phyloP scores from a whole-genome alignment of 2,797 vertebrate species.

The Varecia variegata region DNA sequence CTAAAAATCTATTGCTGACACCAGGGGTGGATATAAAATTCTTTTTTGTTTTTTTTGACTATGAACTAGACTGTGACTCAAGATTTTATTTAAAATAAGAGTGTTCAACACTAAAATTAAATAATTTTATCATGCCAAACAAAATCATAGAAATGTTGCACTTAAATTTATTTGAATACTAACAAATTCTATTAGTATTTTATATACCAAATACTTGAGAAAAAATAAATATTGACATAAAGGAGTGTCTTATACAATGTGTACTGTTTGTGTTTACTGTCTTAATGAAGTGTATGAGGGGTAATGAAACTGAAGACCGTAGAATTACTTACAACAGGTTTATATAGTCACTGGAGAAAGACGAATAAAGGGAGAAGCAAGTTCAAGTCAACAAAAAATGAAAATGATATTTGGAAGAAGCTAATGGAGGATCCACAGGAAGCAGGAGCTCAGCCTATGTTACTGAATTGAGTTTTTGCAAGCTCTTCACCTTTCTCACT shows the following conservation, averaged over 20 bases:
- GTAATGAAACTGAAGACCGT: background rate
- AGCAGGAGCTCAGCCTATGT: background rate
- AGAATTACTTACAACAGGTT: background rate
- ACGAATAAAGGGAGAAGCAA: background rate
- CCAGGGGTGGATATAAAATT: background rate
- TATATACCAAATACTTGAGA: background rate
- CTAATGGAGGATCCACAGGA: background rate
- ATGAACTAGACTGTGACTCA: background rate
- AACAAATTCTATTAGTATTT: background rate
- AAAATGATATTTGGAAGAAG: slow-evolving; percentile 12
- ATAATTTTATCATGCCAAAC: background rate
- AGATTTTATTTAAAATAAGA: background rate
- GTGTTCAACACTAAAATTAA: background rate
- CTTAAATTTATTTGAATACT: background rate
- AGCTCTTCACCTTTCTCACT: background rate
- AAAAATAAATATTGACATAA: background rate
- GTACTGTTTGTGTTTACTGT: background rate
- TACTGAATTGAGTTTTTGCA: background rate
- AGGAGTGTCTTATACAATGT: background rate
- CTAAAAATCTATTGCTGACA: background rate
- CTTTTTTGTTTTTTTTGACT: background rate
- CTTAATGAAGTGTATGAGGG: background rate
- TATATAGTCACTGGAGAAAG: background rate
- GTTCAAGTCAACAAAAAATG: background rate
- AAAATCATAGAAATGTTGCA: background rate